A percentile compares a stretch with the other conserved stretches of the same genome.
These are phyloP conservation scores for Clamator glandarius DNA, from an alignment of 2,797 vertebrate genomes.

Conservation along the genomic window DNA sequence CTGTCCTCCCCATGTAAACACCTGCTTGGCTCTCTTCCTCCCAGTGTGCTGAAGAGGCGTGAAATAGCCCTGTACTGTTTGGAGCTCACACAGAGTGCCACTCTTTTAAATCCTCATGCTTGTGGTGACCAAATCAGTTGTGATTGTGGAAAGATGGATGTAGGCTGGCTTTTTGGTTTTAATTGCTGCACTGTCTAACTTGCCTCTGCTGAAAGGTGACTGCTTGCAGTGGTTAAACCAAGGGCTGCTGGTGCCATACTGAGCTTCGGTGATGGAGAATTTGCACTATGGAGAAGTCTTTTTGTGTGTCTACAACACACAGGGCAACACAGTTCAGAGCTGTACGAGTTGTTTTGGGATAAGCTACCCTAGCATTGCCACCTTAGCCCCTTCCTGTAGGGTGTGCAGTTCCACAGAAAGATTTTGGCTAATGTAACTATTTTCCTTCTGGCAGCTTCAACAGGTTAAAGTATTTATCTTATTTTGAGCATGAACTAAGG, in stretches of 20 bases:
- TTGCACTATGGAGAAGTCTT: fast-evolving
- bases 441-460: not conserved
- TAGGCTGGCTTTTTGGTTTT: not conserved
- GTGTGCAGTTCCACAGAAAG: fast-evolving
- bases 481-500: not conserved
- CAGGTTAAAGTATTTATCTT: not conserved
- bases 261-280: not conserved
- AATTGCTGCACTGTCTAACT: not conserved
- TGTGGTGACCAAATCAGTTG: fast-evolving
- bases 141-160: not conserved
- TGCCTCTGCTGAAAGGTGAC: not conserved
- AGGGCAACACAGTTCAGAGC: not conserved
- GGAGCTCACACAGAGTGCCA: not conserved
- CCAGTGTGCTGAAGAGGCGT: not conserved
- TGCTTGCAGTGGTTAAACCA: not conserved
- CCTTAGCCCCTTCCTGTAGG: not conserved
- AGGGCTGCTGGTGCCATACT: not conserved
- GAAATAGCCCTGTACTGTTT: not conserved
- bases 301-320: not conserved
- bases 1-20: not conserved
- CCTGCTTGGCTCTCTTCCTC: not conserved
- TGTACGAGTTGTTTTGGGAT: not conserved
- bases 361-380: not conserved
- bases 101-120: fast-evolving
- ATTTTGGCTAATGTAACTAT: not conserved